Percentiles rank a stretch among this genome's conserved stretches.
These are phyloP conservation scores for Meloe dianella DNA, from an alignment of 2,888 invertebrate genomes.

Conservation along the genomic window DNA sequence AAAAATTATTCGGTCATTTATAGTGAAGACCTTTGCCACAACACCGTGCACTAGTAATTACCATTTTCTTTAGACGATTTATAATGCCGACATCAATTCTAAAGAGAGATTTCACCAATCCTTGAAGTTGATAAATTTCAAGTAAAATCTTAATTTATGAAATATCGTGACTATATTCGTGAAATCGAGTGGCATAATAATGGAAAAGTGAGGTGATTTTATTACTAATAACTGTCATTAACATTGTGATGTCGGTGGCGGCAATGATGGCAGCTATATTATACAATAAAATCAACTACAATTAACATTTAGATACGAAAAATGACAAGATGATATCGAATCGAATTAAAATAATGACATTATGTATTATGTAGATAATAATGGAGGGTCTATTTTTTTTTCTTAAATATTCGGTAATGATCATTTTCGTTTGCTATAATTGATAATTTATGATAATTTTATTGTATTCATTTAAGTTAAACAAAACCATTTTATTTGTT, in stretches of 20 bases:
- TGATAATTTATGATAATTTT: neutral
- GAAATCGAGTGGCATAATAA: conserved; percentile 37
- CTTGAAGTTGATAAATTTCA: conserved; percentile 29
- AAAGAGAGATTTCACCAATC: conserved; percentile 10
- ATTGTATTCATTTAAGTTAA: neutral
- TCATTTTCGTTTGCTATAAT: neutral
- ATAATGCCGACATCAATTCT: conserved; percentile 11
- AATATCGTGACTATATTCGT: conserved; percentile 27
- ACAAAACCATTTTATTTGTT: neutral
- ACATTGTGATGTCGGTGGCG: conserved; percentile 26
- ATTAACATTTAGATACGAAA: conserved; percentile 27
- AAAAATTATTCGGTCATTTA: conserved; percentile 6
- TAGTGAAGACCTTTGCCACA: conserved; percentile 11
- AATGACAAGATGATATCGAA: neutral
- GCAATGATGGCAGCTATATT: conserved; percentile 15
- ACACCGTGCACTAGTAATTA: conserved; percentile 13
- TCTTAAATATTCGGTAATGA: neutral
- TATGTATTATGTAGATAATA: too few species aligned
- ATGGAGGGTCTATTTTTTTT: neutral
- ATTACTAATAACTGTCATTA: conserved; percentile 44
- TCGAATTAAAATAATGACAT: neutral
- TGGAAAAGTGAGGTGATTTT: conserved; percentile 42
- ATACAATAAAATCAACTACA: conserved; percentile 19
- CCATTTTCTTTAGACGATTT: neutral
- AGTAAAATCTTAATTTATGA: conserved; percentile 28